Evolutionary conservation across 2,888 invertebrate species (phyloP).

Genomic region (Halocaridina rubra): DNA sequence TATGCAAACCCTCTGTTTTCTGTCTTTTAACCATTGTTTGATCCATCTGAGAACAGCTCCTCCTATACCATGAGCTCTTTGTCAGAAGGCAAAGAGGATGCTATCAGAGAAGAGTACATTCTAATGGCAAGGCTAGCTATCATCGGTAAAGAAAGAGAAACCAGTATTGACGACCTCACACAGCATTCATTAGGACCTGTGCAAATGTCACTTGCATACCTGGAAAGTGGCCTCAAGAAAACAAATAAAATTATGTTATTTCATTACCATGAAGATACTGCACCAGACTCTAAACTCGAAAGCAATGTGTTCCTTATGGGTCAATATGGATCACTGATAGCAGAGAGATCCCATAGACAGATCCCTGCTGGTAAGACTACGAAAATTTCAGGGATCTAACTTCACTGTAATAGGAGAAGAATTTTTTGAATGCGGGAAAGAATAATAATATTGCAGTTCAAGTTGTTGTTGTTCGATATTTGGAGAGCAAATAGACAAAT

Average conservation of each 20-base stretch:
- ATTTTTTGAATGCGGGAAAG: neutral
- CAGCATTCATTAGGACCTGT: conserved; percentile 1
- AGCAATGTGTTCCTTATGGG: neutral
- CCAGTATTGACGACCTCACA: neutral
- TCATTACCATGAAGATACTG: neutral
- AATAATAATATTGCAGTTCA: neutral
- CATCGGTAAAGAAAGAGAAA: neutral
- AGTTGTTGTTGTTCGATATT: neutral
- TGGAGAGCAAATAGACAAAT: neutral
- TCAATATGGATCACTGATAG: neutral
- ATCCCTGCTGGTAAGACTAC: neutral
- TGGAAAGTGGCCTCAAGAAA: no score
- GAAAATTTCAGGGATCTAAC: neutral
- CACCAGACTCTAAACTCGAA: neutral
- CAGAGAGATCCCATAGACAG: no score
- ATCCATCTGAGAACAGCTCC: no score
- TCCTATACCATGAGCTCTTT: neutral
- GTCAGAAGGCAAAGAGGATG: neutral
- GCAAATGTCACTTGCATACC: no score
- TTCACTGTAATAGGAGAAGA: neutral
- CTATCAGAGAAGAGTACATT: neutral
- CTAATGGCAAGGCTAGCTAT: neutral
- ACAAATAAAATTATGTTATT: no score
- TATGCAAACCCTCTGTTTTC: no score
- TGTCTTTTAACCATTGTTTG: no score